Evolutionary conservation across 23 tunicate species (phyloP).

Genomic region (Trididemnum clinides): DNA sequence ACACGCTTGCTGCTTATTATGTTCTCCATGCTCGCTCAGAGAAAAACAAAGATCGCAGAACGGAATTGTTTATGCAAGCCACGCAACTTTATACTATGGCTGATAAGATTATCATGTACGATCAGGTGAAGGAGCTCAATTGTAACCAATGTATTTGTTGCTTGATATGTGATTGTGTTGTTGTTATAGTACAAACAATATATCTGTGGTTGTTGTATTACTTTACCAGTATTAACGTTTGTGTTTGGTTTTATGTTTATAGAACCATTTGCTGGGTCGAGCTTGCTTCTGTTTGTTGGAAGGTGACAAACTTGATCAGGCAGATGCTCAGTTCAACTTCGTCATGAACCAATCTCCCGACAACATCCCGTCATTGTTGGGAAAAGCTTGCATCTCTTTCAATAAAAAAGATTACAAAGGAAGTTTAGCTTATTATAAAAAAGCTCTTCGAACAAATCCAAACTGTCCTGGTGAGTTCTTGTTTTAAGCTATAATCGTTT

Average conservation of each 20-base stretch:
- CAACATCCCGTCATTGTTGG: conserved; percentile 92
- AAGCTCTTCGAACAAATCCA: conserved; percentile 88
- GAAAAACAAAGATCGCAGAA: conserved; percentile 87
- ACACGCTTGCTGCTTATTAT: conserved; percentile 96
- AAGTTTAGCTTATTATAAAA: conserved; percentile 88
- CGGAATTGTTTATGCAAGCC: conserved; percentile 96
- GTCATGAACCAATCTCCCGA: conserved; percentile 95
- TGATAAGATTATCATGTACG: conserved; percentile 99
- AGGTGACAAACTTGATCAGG: conserved; percentile 99
- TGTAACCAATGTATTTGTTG: too few relatives aligned
- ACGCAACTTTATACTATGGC: conserved; percentile 98
- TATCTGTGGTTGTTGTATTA: too few relatives aligned
- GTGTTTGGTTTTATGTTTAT: background rate
- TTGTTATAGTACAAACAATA: too few relatives aligned
- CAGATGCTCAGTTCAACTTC: conserved; percentile 98
- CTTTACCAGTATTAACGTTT: too few relatives aligned
- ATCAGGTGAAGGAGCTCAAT: too few relatives aligned
- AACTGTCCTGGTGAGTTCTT: conserved; percentile 71
- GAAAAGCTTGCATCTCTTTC: conserved; percentile 99
- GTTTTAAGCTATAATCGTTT: background rate
- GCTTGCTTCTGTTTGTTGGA: conserved; percentile 98
- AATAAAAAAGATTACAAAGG: conserved; percentile 98
- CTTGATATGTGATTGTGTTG: too few relatives aligned
- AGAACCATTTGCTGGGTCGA: conserved; percentile 97
- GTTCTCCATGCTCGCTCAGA: conserved; percentile 88